Base-by-base conservation (phyloP, 2,888 invertebrate genomes). In the Heliconius ismenius region DNA sequence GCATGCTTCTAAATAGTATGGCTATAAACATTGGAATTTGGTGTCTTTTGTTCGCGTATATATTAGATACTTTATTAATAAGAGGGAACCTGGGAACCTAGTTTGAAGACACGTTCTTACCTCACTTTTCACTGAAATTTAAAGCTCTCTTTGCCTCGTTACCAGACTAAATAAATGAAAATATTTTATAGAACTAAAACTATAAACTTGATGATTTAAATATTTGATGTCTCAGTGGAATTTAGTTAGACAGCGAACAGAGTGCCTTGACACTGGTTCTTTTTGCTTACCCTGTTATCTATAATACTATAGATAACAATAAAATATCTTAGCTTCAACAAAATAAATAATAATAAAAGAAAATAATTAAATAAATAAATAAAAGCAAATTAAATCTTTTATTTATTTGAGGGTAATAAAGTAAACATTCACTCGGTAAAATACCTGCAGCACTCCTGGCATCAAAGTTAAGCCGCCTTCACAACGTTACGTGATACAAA, bases 391-490 rank as follows among this genome's bases (percentile, higher is more conserved):
- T 26, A 62, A 62, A 24, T 13, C 24, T 26, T 62, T 62, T 62
- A 62, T 24, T 62, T 62, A 26, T 62, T 62, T 62, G 6, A 26
- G 4, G 62, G 11, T 62, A 62, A 15, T 26, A 62, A 62, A 26
- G 26, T 26, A n/a, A 65, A 65, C 6, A 65, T 36, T 24, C 10
- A 70, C 18, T 28, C 32, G n/a, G 13, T 32, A 11, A n/a, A 70
- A 58, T n/a, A 58, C 49, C 28, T 21, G 58, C n/a, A 58, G 58
- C 58, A 58, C 58, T 49, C 26, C 21, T 21, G 32, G 49, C 18
- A 32, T 67, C 24, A 26, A 63, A 76, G 60, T 54, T 67, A 74
- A 73, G 70, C 73, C 54, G n/a, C 73, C 62, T 63, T 64, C 77
- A 75, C 64, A 68, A 64, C 49, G 65, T 13, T 72, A 77, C 67